Conservation (phyloP, 2,113 vertebrate genomes). For the Microtus pennsylvanicus region DNA sequence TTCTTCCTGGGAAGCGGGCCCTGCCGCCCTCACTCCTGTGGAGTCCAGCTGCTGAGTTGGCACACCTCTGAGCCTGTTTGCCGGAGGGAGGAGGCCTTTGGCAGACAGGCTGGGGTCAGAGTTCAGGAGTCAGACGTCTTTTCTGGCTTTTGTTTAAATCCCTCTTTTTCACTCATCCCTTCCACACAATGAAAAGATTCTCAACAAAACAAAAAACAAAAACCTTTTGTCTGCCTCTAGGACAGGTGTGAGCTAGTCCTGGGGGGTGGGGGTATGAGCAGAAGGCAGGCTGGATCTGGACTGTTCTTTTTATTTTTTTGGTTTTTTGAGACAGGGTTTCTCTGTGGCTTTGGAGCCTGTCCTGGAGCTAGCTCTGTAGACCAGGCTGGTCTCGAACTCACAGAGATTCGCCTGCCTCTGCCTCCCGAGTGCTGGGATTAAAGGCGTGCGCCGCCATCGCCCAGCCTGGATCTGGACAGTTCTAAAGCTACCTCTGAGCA, state of each 20-base stretch:
- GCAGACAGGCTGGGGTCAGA: not conserved
- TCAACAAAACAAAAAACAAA: not conserved
- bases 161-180: not conserved
- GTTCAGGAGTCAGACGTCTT: not conserved
- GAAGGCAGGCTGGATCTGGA: not conserved
- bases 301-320: not conserved
- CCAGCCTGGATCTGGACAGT: not conserved
- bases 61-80: fast-evolving
- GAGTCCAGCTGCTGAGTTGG: not conserved
- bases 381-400: too few relatives aligned
- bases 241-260: not conserved
- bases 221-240: not conserved
- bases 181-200: not conserved
- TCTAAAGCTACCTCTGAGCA: not conserved
- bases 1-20: not conserved
- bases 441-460: too few relatives aligned
- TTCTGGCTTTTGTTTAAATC: slow-evolving; percentile 25
- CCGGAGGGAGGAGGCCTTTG: fast-evolving
- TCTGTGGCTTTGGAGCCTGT: too few relatives aligned
- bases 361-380: too few relatives aligned
- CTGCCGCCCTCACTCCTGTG: not conserved
- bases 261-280: not conserved
- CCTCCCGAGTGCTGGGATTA: too few relatives aligned
- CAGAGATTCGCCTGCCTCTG: too few relatives aligned
- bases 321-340: too few relatives aligned